Base-by-base conservation (phyloP, 1,140 invertebrate species). In the Zaprionus gabonicus region DNA sequence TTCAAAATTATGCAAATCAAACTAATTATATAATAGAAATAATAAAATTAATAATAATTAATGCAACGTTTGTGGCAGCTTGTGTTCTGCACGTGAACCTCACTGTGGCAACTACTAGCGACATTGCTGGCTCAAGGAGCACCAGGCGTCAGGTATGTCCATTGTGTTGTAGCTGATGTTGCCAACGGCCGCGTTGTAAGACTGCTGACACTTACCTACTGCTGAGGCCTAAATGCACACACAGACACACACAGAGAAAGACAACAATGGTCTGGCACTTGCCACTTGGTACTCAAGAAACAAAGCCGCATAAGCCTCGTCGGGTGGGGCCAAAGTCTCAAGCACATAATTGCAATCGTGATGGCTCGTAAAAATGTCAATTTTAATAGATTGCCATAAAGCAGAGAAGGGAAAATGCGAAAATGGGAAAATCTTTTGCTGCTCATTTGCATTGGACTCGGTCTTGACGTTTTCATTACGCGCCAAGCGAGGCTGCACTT, bases 401-500 rank as follows among this genome's bases (percentile, higher is more conserved):
- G 31, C 31, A 34, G 31, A n/a, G 15, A 15, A 46, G 6, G 41
- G 64, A 81, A 73, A 76, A 34, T 34, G 31, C 9, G n/a, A 17
- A 9, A n/a, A n/a, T n/a, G 15, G 23, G 46, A 49, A 49, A 49
- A 49, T 51, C 46, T 51, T 58, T 27, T 53, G 51, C 41, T 62
- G 49, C 78, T 75, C 44, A 77, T 77, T 77, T 77, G 64, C 58
- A 55, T 64, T 67, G 65, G 27, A 9, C 20, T 41, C 41, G 68
- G 31, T 55, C 73, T 71, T 88, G 84, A 87, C 84, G 88, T 84
- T 88, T 87, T 81, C 78, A 88, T 88, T 88, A 88, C 49, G 38
- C 80, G 13, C 41, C 15, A 6, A 27, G 71, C 67, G 36, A 64
- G 59, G 63, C 55, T 66, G 59, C 68, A 69, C 53, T 59, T 70